These are phyloP conservation scores for Ateles fusciceps DNA, from an alignment of 2,797 vertebrate species.

Conservation along the genomic window DNA sequence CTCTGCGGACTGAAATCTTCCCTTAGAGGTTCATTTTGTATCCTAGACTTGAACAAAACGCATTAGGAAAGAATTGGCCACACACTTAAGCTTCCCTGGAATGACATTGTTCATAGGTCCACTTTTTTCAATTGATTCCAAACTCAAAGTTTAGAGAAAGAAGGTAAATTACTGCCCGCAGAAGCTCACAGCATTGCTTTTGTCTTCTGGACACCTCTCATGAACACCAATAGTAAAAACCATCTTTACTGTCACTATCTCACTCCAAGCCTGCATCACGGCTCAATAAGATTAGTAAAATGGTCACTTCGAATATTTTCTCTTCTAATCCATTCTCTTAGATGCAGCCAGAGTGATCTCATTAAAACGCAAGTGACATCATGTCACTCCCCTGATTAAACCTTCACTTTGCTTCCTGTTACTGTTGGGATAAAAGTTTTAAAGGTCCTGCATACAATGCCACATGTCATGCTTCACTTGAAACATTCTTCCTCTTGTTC, in stretches of 20 bases:
- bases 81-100: background rate
- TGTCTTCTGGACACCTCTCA: background rate
- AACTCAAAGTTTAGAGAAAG: background rate
- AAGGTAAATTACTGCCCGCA: background rate
- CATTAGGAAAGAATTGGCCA: background rate
- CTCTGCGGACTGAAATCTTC: background rate
- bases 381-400: background rate
- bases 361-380: background rate
- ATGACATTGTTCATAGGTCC: background rate
- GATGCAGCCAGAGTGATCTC: background rate
- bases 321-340: background rate
- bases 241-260: background rate
- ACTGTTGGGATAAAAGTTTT: background rate
- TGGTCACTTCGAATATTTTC: background rate
- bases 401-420: background rate
- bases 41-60: background rate
- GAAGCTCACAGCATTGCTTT: background rate
- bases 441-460: background rate
- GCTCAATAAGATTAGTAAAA: background rate
- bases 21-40: background rate
- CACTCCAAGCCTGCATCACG: background rate
- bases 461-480: background rate
- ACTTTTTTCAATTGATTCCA: conserved; percentile 1
- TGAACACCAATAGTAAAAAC: background rate
- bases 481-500: background rate